phyloP scores from a whole-genome alignment of 2,113 vertebrate genomes.

The Cinclus mexicanus region DNA sequence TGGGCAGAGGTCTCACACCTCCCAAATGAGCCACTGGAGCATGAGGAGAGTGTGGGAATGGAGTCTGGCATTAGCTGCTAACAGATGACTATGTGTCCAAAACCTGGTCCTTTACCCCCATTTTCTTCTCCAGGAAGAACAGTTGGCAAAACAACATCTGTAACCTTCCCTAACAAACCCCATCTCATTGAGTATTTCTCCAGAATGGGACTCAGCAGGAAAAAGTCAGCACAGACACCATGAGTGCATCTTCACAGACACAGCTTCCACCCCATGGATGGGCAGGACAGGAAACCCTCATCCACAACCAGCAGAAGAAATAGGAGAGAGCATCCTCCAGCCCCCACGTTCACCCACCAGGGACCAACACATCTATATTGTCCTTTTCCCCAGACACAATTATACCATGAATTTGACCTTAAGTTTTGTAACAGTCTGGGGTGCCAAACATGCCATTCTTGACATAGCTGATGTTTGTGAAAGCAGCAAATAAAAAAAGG shows the following conservation, averaged over 20 bases:
- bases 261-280: background rate
- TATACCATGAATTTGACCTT: constrained; percentile 29
- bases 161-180: background rate
- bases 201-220: background rate
- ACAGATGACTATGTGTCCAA: background rate
- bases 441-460: background rate
- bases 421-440: background rate
- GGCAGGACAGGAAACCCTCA: background rate
- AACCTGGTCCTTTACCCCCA: rapidly evolving
- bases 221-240: background rate
- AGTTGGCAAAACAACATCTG: background rate
- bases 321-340: background rate
- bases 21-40: background rate
- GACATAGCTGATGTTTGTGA: constrained; percentile 29
- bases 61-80: background rate
- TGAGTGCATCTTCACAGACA: background rate
- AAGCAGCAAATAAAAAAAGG: background rate
- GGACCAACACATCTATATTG: background rate
- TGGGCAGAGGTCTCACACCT: background rate
- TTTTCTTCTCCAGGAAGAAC: background rate
- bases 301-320: background rate
- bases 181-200: background rate
- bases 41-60: rapidly evolving
- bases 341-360: background rate
- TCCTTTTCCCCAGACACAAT: constrained; percentile 16